Conservation (phyloP, 2,888 invertebrate species). For the Brachyopa scutellaris region DNA sequence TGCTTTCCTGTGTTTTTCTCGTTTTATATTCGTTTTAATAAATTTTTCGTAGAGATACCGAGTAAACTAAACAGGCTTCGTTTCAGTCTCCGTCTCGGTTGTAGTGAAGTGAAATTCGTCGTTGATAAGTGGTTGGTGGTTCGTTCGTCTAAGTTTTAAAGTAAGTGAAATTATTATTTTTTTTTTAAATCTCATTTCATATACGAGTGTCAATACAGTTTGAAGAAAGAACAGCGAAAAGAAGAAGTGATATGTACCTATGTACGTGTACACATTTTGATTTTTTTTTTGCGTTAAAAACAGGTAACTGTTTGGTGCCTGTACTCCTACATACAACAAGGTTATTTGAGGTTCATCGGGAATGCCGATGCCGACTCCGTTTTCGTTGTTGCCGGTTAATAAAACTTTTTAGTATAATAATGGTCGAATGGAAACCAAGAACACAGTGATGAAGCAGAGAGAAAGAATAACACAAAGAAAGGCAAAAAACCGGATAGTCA, state of each 20-base stretch:
- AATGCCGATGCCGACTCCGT: constrained; percentile 13
- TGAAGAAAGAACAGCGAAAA: no score
- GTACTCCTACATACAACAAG: constrained; percentile 49
- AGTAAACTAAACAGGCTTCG: not conserved
- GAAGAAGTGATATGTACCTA: constrained; percentile 46
- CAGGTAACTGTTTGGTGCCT: constrained; percentile 35
- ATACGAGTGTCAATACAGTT: no score
- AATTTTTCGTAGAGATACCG: constrained; percentile 1
- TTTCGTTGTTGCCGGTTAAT: constrained; percentile 35
- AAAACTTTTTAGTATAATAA: constrained; percentile 15
- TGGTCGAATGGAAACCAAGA: constrained; percentile 5
- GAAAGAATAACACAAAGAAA: constrained; percentile 34
- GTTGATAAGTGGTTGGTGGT: constrained; percentile 1
- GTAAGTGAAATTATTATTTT: constrained; percentile 21
- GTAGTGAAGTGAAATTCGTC: not conserved
- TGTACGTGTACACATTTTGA: not conserved
- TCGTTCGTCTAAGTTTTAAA: not conserved
- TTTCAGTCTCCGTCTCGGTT: not conserved
- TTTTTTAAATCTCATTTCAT: not conserved
- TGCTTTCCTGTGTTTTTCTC: constrained; percentile 9
- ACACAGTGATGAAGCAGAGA: constrained; percentile 4
- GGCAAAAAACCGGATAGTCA: constrained; percentile 55
- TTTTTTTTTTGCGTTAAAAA: not conserved
- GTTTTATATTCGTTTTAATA: constrained; percentile 4
- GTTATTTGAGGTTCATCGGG: constrained; percentile 46